Percentiles rank a stretch among this genome's conserved stretches.
phyloP scores from a whole-genome alignment of 2,113 vertebrate genomes.

The Microtus richardsoni region DNA sequence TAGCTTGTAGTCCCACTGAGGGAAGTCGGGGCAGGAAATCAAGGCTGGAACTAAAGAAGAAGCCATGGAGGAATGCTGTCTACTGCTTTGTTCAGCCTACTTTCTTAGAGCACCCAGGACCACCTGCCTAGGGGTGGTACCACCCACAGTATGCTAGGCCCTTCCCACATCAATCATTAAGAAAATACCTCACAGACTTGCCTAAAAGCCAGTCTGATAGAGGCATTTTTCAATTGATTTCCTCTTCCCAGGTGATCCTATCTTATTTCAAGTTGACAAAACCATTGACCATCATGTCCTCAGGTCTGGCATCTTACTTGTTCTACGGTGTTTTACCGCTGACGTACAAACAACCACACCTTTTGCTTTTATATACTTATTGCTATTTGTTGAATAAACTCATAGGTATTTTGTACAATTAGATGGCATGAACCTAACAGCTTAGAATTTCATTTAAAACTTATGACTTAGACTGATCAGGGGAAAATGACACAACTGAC shows the following conservation, averaged over 20 bases:
- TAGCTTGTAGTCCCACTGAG: not conserved
- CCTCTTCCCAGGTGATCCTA: not conserved
- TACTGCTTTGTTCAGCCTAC: not conserved
- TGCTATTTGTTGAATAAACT: not conserved
- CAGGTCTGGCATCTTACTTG: not conserved
- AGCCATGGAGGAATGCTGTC: not conserved
- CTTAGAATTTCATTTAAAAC: slow-evolving; percentile 53
- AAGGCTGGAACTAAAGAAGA: not conserved
- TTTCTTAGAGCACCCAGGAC: not conserved
- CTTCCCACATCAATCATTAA: not conserved
- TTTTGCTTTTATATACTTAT: not conserved
- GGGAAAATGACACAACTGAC: not conserved
- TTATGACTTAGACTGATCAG: not conserved
- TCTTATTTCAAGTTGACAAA: not conserved
- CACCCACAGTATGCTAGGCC: not conserved
- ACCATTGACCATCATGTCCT: not conserved
- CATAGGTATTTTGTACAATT: slow-evolving; percentile 40
- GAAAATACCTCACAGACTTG: not conserved
- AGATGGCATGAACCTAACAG: slow-evolving; percentile 11
- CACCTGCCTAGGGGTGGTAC: not conserved
- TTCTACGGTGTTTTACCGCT: not conserved
- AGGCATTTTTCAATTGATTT: not conserved
- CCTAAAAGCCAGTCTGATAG: not conserved
- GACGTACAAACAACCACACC: not conserved
- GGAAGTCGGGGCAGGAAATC: not conserved